Evolutionary conservation across 2,888 invertebrate species (phyloP).

Genomic region (Atherix ibis): DNA sequence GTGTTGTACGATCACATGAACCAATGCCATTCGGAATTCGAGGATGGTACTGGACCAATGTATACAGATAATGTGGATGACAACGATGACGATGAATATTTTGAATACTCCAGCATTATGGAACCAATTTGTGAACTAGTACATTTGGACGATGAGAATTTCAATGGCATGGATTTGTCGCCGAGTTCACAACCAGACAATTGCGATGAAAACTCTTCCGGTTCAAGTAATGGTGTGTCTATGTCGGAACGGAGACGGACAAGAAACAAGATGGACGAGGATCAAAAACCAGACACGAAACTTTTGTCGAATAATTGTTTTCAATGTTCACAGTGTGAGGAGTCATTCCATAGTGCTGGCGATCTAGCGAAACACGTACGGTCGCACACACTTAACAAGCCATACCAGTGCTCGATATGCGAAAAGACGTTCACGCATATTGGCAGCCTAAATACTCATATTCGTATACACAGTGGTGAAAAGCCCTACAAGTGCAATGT

Average conservation of each 20-base stretch:
- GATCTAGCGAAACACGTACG: conserved; percentile 33
- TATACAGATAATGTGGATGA: conserved; percentile 4
- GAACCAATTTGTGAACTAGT: conserved; percentile 28
- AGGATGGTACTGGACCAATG: too few species aligned
- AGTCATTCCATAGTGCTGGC: conserved; percentile 29
- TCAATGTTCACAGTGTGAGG: conserved; percentile 30
- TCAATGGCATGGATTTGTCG: conserved; percentile 6
- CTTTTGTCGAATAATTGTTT: conserved; percentile 14
- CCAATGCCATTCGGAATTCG: conserved; percentile 21
- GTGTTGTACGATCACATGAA: conserved; percentile 28
- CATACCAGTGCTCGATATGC: conserved; percentile 32
- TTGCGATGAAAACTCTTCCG: conserved; percentile 10
- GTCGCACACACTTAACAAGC: conserved; percentile 31
- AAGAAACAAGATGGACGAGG: conserved; percentile 2
- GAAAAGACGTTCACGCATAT: conserved; percentile 32
- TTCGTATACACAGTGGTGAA: conserved; percentile 32
- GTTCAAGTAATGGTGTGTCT: conserved; percentile 6
- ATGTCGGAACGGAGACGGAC: conserved; percentile 1
- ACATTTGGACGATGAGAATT: conserved; percentile 13
- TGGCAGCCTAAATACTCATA: conserved; percentile 31
- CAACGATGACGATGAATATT: conserved; percentile 16
- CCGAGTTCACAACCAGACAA: conserved; percentile 6
- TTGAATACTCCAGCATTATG: conserved; percentile 28
- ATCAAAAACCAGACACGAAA: conserved; percentile 1
- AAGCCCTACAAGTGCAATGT: conserved; percentile 31